Percentiles rank a stretch among this genome's conserved stretches.
Evolutionary conservation across 2,113 vertebrate genomes (phyloP).

Genomic region (Pollimyrus isidori): DNA sequence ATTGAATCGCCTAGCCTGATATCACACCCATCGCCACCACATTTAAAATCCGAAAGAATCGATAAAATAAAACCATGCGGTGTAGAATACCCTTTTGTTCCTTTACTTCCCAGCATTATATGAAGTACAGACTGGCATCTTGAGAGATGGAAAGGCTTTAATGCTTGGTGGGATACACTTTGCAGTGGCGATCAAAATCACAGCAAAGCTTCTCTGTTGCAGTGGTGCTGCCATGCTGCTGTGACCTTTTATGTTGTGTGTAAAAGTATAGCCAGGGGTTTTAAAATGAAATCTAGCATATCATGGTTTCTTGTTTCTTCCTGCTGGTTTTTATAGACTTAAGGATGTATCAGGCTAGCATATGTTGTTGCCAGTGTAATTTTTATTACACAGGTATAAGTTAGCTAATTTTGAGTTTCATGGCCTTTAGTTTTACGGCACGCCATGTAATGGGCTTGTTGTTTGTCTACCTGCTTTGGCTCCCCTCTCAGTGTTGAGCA

Average conservation of each 20-base stretch:
- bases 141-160: neutral
- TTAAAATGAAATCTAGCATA: neutral
- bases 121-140: neutral
- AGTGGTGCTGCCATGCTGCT: neutral
- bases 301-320: neutral
- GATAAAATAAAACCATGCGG: neutral
- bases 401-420: neutral
- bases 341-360: neutral
- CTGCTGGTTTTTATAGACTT: neutral
- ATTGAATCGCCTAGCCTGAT: neutral
- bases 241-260: neutral
- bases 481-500: slow-evolving; percentile 60
- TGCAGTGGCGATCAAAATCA: neutral
- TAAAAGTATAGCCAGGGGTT: neutral
- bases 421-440: neutral
- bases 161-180: neutral
- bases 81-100: neutral
- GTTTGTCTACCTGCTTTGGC: neutral
- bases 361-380: neutral
- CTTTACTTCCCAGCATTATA: neutral
- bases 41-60: neutral
- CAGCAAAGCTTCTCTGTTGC: neutral
- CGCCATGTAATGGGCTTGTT: neutral
- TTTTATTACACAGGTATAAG: neutral
- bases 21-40: neutral